Evolutionary conservation across 1,140 invertebrate genomes (phyloP).

Genomic region (Drosophila seguyi): DNA sequence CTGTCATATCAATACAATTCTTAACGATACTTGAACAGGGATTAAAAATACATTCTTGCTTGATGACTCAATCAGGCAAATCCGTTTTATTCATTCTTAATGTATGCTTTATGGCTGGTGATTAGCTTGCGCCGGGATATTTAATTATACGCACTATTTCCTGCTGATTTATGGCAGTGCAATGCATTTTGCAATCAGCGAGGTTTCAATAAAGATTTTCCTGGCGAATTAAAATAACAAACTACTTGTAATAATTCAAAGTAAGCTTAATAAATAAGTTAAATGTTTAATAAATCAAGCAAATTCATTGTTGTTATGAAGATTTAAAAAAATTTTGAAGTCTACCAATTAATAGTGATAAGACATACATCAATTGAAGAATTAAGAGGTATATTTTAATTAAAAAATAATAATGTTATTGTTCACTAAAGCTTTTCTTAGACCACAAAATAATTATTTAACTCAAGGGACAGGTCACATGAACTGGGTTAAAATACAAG

Average conservation of each 20-base stretch:
- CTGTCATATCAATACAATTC: constrained; percentile 1
- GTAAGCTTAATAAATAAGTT: background rate
- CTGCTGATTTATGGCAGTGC: constrained; percentile 13
- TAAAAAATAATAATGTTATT: background rate
- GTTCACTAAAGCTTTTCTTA: background rate
- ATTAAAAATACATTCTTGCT: constrained; percentile 4
- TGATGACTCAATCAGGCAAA: constrained; percentile 24
- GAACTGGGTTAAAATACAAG: background rate
- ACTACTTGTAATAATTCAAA: background rate
- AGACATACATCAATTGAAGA: background rate
- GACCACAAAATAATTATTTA: background rate
- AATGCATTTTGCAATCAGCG: constrained; percentile 12
- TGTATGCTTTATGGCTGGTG: constrained; percentile 6
- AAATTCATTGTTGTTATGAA: background rate
- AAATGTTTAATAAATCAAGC: background rate
- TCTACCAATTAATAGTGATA: background rate
- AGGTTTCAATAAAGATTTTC: background rate
- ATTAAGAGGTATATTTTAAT: no score
- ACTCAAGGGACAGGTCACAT: background rate
- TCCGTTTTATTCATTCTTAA: constrained; percentile 20
- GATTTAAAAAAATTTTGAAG: background rate
- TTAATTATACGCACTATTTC: constrained; percentile 28
- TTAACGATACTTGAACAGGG: background rate
- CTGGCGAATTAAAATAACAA: background rate
- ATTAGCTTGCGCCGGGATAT: background rate